Conservation (phyloP, 2,888 invertebrate genomes). For the Trissoscelio sp. region DNA sequence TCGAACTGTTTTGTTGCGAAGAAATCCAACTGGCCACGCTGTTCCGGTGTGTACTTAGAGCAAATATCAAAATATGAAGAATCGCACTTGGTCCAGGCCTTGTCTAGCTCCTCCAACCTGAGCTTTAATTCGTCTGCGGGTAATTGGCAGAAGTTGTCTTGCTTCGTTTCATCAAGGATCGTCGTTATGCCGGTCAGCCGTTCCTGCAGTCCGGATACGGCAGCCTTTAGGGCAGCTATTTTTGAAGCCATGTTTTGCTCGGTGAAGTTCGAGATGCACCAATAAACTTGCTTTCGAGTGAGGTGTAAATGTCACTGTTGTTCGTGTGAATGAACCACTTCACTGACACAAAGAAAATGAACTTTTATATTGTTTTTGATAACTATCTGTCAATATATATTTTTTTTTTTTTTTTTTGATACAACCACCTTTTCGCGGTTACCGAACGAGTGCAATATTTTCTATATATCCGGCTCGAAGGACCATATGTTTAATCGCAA, state of each 20-base stretch:
- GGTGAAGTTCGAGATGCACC: no score
- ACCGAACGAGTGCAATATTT: background rate
- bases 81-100: background rate
- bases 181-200: background rate
- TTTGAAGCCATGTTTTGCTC: no score
- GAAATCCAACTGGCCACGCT: background rate
- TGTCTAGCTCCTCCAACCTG: background rate
- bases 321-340: no score
- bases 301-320: background rate
- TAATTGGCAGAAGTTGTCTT: background rate
- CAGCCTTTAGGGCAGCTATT: background rate
- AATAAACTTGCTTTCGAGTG: no score
- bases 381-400: no score
- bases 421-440: background rate
- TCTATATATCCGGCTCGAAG: conserved; percentile 1
- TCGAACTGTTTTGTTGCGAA: background rate
- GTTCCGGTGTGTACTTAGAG: background rate
- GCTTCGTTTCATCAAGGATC: background rate
- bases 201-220: background rate
- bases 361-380: no score
- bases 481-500: background rate
- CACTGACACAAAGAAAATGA: no score
- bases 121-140: background rate
- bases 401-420: background rate
- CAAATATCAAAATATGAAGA: background rate